phyloP scores from a whole-genome alignment of 2,113 vertebrate species.

The Butorides virescens region DNA sequence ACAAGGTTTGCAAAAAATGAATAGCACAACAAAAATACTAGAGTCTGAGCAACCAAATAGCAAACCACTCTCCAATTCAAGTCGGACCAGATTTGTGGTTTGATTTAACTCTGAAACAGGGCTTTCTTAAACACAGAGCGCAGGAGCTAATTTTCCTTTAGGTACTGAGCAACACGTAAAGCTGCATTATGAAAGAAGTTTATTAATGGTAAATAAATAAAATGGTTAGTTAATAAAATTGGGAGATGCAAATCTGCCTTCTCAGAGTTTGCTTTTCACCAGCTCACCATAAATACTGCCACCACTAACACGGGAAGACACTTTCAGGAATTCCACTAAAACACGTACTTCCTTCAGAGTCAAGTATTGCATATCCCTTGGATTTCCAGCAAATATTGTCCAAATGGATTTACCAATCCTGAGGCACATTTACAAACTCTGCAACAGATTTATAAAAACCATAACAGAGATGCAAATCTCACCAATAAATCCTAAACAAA shows the following conservation, averaged over 20 bases:
- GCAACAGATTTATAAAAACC: constrained; percentile 10
- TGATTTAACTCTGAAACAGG: not conserved
- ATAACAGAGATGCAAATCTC: not conserved
- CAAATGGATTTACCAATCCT: constrained; percentile 18
- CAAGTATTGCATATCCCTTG: not conserved
- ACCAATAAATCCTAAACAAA: not conserved
- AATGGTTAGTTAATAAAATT: not conserved
- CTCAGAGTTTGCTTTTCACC: not conserved
- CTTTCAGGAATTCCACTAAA: constrained; percentile 2
- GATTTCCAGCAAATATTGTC: not conserved
- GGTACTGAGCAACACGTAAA: not conserved
- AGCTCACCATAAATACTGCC: not conserved
- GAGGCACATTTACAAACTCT: not conserved
- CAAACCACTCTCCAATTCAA: not conserved
- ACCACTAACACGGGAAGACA: not conserved
- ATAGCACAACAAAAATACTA: not conserved
- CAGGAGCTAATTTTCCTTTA: not conserved
- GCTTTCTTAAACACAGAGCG: not conserved
- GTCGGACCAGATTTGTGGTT: not conserved
- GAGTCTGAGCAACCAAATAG: not conserved
- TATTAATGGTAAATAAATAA: not conserved
- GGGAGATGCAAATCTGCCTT: not conserved
- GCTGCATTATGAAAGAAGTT: not conserved
- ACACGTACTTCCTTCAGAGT: not conserved
- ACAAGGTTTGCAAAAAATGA: not conserved